A percentile compares a stretch with the other conserved stretches of the same genome.
These are phyloP conservation scores for Chelidonichthys spinosus DNA, from an alignment of 2,797 vertebrate genomes.

Conservation along the genomic window DNA sequence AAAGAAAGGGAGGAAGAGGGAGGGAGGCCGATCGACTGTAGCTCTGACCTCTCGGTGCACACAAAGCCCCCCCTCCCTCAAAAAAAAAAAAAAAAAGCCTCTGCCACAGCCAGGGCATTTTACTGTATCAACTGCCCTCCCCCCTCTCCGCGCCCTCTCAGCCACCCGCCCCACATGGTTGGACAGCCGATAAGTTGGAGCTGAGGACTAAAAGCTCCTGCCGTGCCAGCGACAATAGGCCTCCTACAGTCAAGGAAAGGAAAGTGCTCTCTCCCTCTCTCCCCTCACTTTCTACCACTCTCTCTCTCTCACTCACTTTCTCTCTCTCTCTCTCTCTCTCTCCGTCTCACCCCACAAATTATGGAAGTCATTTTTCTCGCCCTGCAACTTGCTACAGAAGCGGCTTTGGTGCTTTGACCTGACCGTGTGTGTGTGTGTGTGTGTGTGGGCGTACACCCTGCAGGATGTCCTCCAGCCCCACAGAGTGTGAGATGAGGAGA, in stretches of 20 bases:
- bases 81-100: conserved; percentile 24
- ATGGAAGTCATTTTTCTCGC: conserved; percentile 71
- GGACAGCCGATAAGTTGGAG: conserved; percentile 72
- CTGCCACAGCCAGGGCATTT: conserved; percentile 49
- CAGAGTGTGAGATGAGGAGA: conserved; percentile 55
- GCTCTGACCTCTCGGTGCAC: conserved; percentile 65
- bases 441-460: conserved; percentile 25
- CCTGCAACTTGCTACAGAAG: conserved; percentile 63
- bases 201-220: conserved; percentile 72
- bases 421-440: conserved; percentile 17
- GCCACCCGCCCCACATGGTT: conserved; percentile 63
- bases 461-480: conserved; percentile 50
- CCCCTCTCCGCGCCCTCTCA: conserved; percentile 46
- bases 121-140: conserved; percentile 64
- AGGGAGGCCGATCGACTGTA: conserved; percentile 68
- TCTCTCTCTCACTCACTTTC: not conserved
- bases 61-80: conserved; percentile 41
- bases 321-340: conserved; percentile 30
- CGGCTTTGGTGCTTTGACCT: conserved; percentile 47
- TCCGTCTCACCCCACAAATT: conserved; percentile 24
- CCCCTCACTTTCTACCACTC: conserved; percentile 17
- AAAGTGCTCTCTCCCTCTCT: conserved; percentile 68
- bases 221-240: conserved; percentile 72
- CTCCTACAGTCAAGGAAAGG: conserved; percentile 63
- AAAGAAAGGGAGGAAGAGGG: conserved; percentile 45